Evolutionary conservation across 2,113 vertebrate species (phyloP).

Genomic region (Heteronetta atricapilla): DNA sequence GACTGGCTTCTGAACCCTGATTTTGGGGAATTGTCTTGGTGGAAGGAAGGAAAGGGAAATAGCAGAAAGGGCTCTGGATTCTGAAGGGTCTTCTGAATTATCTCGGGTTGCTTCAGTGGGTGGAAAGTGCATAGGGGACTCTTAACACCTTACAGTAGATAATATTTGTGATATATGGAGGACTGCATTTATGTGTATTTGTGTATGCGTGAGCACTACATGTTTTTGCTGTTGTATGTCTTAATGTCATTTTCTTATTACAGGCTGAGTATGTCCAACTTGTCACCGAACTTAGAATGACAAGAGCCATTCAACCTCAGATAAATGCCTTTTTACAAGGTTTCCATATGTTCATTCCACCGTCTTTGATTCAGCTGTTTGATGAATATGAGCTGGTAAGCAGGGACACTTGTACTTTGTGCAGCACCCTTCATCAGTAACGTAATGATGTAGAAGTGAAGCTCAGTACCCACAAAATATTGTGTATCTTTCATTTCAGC

Average conservation of each 20-base stretch:
- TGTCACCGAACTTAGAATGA: constrained; percentile 98
- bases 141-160: background rate
- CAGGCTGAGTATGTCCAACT: constrained; percentile 99
- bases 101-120: background rate
- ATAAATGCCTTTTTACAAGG: constrained; percentile 97
- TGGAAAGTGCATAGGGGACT: background rate
- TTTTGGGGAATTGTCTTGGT: background rate
- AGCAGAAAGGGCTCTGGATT: background rate
- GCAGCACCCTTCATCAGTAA: background rate
- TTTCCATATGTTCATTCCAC: constrained; percentile 97
- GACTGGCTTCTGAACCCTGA: background rate
- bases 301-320: constrained; percentile 97
- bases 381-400: constrained; percentile 98
- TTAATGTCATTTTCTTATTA: background rate
- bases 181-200: background rate
- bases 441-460: background rate
- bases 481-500: background rate
- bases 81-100: background rate
- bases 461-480: background rate
- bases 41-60: background rate
- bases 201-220: background rate
- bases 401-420: background rate
- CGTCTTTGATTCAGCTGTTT: constrained; percentile 96
- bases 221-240: background rate
- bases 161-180: background rate